Base-by-base conservation (phyloP, 2,113 vertebrate genomes). In the Aix galericulata region DNA sequence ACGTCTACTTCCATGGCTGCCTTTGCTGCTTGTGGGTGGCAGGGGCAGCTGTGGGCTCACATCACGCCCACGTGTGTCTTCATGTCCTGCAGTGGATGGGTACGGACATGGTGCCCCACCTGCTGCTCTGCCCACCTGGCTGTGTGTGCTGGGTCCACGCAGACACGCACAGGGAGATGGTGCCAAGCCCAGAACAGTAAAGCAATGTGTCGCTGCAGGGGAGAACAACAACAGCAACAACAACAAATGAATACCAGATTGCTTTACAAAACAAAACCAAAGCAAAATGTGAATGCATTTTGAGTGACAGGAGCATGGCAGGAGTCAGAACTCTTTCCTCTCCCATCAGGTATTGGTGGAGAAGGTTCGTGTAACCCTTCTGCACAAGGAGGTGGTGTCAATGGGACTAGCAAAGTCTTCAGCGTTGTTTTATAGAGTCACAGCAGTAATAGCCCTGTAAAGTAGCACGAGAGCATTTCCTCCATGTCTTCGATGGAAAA, bases 11-110 rank as follows among this genome's bases (percentile, higher is more conserved):
- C 48, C 60, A 21, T 2, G 8, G 15, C 56, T 6, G 5, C 48
- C 25, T 74, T 36, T 0, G 0, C 20, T 56, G 34, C 66, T 75
- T 63, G 10, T 1, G 0, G 27, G 36, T 84, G 64, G 6, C 2
- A 3, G 52, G 48, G 53, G 9, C 73, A 75, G 32, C 42, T 10
- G 0, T 66, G 46, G 36, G 34, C 42, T 86, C 64, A 26, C 29
- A 12, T 59, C 71, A 67, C 56, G 13, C 6, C 29, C 0, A 0
- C 32, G 18, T 52, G 26, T 40, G 25, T 48, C n/a, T 91, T 66
- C 34, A 13, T 59, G 8, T 23, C 48, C 66, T 31, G 0, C 38
- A 38, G 38, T 0, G 1, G 32, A 73, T 1, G 1, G 31, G 34
- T 52, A 15, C 0, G 0, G 75, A 16, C 31, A 2, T 13, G 74